Base-by-base conservation (phyloP, 2,797 vertebrate species). In the Momotus momota region DNA sequence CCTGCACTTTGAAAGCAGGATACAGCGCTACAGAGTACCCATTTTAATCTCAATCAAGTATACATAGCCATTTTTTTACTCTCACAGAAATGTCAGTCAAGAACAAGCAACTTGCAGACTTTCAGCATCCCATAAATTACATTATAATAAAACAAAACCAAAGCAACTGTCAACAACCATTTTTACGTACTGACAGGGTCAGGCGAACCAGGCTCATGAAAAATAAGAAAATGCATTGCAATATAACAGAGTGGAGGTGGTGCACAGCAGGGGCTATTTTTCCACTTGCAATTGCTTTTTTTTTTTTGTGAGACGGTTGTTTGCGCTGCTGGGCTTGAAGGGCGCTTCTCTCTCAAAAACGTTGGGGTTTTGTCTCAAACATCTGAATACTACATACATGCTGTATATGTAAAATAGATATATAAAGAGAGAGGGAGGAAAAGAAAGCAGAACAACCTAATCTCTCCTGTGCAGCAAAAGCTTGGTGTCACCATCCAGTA, bases 31-130 rank as follows among this genome's bases (percentile, higher is more conserved):
- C 3, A 9, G 45, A 73, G 31, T 65, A 80, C 75, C 64, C 65
- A 82, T 86, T 95, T 86, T 86, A 88, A 93, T 96, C 93, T 92
- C 78, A 72, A 65, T 90, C 91, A 85, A 89, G 69, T 94, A 61
- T 46, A 86, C 31, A n/a, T 29, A 65, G 69, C 46, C 51, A 70
- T 60, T 93, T 91, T 96, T 93, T 86, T 81, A 91, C 82, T 88
- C 66, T 79, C 46, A 52, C 71, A 78, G 86, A 90, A 93, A 75
- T 55, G 77, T 79, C 82, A 88, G 73, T 93, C 77, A 82, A 78
- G 70, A 77, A 78, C 81, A 58, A 87, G 86, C 69, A 74, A 87
- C 67, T 88, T 57, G 51, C 33, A 81, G 71, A 71, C 87, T 91
- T 95, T 55, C 87, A 81, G 73, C 71, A 78, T 93, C 49, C 58